phyloP scores from a whole-genome alignment of 2,888 invertebrate species.

The Kryphioiulus occultus region DNA sequence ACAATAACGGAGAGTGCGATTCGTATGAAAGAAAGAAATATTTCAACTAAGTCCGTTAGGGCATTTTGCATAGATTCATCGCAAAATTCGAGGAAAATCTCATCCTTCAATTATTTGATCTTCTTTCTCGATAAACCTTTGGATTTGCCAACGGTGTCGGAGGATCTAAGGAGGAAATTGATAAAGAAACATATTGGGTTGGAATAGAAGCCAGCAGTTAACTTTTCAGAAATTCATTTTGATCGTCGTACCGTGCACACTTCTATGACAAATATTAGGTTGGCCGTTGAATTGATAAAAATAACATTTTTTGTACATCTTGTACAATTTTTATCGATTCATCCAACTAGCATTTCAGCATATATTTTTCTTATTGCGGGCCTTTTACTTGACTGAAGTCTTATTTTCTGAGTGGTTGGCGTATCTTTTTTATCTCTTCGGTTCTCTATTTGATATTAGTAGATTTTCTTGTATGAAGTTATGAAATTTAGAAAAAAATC shows the following conservation, averaged over 20 bases:
- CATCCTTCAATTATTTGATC: neutral
- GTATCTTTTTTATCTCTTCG: slow-evolving; percentile 27
- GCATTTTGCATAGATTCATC: neutral
- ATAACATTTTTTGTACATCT: slow-evolving; percentile 11
- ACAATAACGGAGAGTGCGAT: too few relatives aligned
- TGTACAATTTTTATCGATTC: slow-evolving; percentile 9
- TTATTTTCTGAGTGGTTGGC: slow-evolving; percentile 19
- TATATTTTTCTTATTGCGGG: slow-evolving; percentile 13
- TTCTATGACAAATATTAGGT: neutral
- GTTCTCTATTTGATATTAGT: slow-evolving; percentile 33
- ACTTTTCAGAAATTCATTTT: neutral
- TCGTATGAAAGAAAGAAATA: neutral
- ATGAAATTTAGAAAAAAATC: slow-evolving; percentile 27
- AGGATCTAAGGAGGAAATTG: neutral
- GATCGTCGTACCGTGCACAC: neutral
- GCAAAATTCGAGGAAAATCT: neutral
- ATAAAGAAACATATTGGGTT: neutral
- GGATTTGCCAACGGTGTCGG: neutral
- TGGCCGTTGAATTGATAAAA: neutral
- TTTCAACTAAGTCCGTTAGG: neutral
- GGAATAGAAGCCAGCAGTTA: neutral
- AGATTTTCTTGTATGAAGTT: slow-evolving; percentile 36
- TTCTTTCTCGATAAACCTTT: neutral
- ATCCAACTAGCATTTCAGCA: slow-evolving; percentile 26
- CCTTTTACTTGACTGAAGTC: slow-evolving; percentile 21